Evolutionary conservation across 1,140 invertebrate species (phyloP), one percentile per base, ranked within the genome.

Genomic region (Cephus cinctus): DNA sequence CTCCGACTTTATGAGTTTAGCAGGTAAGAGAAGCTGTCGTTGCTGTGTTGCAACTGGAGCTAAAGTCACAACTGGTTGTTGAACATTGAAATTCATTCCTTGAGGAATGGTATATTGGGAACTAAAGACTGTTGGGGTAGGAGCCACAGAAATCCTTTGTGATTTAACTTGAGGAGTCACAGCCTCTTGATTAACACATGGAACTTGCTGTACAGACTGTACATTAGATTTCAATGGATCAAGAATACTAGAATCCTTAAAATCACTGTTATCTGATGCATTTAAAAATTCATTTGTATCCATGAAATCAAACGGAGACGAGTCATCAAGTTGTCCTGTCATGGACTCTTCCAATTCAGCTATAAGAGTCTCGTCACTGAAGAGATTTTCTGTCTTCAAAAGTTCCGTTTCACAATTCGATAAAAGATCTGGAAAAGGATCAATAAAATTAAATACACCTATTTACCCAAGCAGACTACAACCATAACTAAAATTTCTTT

Each of bases 1-100:
- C 16, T 77, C 75, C n/a, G 75, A 76, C 47, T 75, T 77, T 4
- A 76, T 76, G 12, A 76, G 34, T 43, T 75, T 76, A 0, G 73
- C 71, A n/a, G 75, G 73, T 20, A 76, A 43, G 40, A 76, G 52
- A 2, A 76, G 46, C 36, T 75, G 72, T 8, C 67, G 57, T 8
- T 67, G 63, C 20, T 70, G 72, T 3, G 67, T 47, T n/a, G 59
- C 2, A 15, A 75, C 64, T 9, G 73, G 67, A 20, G 73, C 67
- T 2, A 76, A 44, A 4, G 73, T 74, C 2, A 77, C 72, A 14
- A 77, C 62, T 0, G 73, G 71, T 9, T 72, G 67, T 34, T 69
- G 63, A 12, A 76, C 66, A 50, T 65, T 75, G 4, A 76, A 69
- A 20, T 76, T 76, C 1, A 75, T 57, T 51, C 65, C 66, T 18